Evolutionary conservation across 2,113 vertebrate species (phyloP), one percentile per base, ranked within the genome.

Genomic region (Urocitellus parryii): DNA sequence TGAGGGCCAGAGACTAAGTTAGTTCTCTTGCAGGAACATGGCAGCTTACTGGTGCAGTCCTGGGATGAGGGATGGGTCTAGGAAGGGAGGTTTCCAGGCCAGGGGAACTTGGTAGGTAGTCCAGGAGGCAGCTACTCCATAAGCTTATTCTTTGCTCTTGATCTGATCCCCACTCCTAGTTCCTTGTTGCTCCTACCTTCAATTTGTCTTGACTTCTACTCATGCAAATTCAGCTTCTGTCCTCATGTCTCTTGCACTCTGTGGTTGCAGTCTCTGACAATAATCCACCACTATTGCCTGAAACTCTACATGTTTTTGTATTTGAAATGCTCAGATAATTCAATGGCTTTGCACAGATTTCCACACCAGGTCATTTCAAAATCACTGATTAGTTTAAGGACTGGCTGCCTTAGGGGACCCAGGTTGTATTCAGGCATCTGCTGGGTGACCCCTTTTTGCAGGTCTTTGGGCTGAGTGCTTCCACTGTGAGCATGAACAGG

Each of bases 101-200:
- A 51, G 34, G 32, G 29, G 53, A 48, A 45, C 42, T 45, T 45
- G 42, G 29, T 24, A n/a, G 61, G 24, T n/a, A 11, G 5, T 29
- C 22, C 10, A 5, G 0, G 11, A 73, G 61, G 9, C 4, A 0
- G 34, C 51, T 61, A 3, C 51, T 58, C 2, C 0, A 6, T 8
- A 27, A 11, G 22, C 14, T 22, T 6, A 3, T 42, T 24, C 32
- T 73, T 65, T 13, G 4, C 18, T 29, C 25, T 78, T 20, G 1
- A 11, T 51, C 77, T 39, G 73, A 56, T 61, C 20, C 77, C 63
- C 67, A 1, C 34, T 0, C 9, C 2, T 12, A 51, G 16, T 53
- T 74, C 16, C 53, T 70, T 34, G 42, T 70, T 27, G 39, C 34
- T 72, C 53, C 22, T 37, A 32, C 83, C n/a, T 72, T 77, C 20